These are phyloP conservation scores for Quadroppia sp. DNA, from an alignment of 2,888 invertebrate species.

Conservation along the genomic window DNA sequence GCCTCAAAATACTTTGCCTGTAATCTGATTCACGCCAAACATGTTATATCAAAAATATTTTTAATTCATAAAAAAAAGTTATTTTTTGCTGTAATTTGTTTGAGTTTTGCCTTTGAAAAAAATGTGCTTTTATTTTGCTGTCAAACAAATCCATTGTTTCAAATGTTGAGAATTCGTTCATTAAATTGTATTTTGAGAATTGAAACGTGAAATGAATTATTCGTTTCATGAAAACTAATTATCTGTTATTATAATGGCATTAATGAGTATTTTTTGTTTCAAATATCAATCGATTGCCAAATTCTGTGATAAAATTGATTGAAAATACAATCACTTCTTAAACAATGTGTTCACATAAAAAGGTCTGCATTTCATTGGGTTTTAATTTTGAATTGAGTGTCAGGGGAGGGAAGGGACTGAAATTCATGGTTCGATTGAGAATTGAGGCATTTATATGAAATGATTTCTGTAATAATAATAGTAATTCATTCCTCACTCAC, in stretches of 20 bases:
- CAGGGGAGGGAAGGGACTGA: not conserved
- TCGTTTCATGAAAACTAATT: not conserved
- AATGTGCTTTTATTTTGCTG: too few relatives aligned
- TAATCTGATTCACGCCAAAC: too few relatives aligned
- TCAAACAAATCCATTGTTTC: too few relatives aligned
- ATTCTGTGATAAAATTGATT: not conserved
- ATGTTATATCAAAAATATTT: too few relatives aligned
- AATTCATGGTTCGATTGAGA: slow-evolving; percentile 17
- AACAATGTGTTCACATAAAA: not conserved
- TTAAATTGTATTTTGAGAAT: too few relatives aligned
- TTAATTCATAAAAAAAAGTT: too few relatives aligned
- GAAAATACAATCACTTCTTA: too few relatives aligned
- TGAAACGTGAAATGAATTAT: not conserved
- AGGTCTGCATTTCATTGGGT: not conserved
- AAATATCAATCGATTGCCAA: not conserved
- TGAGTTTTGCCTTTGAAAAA: too few relatives aligned
- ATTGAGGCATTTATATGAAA: not conserved
- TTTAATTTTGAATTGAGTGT: not conserved
- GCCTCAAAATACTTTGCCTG: too few relatives aligned
- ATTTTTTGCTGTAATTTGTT: too few relatives aligned
- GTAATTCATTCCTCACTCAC: slow-evolving; percentile 27
- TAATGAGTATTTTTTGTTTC: not conserved
- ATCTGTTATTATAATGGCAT: not conserved
- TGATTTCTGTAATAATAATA: slow-evolving; percentile 15
- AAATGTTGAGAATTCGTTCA: too few relatives aligned